Evolutionary conservation across 2,113 vertebrate genomes (phyloP), one percentile per base, ranked within the genome.

Genomic region (Muntiacus muntjak): DNA sequence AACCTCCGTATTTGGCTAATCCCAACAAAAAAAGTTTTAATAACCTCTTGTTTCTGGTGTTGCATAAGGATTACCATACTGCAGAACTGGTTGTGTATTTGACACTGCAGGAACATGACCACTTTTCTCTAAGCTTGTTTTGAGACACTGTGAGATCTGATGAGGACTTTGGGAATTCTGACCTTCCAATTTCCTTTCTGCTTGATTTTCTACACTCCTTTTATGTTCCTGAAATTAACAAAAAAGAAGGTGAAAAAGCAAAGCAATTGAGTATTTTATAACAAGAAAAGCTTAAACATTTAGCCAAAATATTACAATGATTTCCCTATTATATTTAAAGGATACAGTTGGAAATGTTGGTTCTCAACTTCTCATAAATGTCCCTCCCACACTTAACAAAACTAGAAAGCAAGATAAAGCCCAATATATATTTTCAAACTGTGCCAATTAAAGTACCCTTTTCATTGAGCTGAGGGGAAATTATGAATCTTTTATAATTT

Each of bases 61-160:
- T 87, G 99, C 98, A 58, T 99, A 99, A 9, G 99, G 99, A 96
- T 99, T 99, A 97, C 99, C 99, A 98, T 99, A 99, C 2, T 99
- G 99, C 98, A 99, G 98, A 93, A 99, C 98, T 86, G 99, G 99
- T 17, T 99, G 98, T 79, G 99, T 98, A 93, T 98, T 98, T 87
- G 99, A 98, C 87, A 99, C 98, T 93, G 99, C 98, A 86, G 99
- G 98, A 86, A 99, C 98, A 3, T 98, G 98, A 21, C 99, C 99
- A 45, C 97, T 98, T 33, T 99, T 99, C 96, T 99, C 99, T 23
- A 98, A 97, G 89, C 99, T 99, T 0, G 99, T 99, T 95, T 99
- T 99, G 21, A 99, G 99, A 98, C 97, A 98, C 82, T 98, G 98
- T 85, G 98, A 93, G 76, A 98, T 95, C 88, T 99, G 99, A 71